phyloP scores from a whole-genome alignment of 2,888 invertebrate genomes.

The Cosmia pyralina region DNA sequence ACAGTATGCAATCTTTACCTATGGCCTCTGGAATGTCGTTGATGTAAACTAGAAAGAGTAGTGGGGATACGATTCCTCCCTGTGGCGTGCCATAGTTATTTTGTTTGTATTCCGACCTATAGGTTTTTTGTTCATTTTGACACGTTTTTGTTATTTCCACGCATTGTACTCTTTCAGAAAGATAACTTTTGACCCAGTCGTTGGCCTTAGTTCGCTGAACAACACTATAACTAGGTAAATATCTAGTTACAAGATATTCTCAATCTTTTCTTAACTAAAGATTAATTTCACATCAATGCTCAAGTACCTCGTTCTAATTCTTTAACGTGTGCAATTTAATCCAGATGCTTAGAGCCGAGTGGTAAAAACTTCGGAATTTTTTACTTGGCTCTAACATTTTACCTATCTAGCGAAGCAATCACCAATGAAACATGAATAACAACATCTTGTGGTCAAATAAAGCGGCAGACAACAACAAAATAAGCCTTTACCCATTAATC shows the following conservation, averaged over 20 bases:
- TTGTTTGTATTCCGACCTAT: no score
- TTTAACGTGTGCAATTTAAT: neutral
- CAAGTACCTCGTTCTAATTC: neutral
- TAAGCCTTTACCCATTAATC: conserved; percentile 59
- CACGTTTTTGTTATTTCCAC: no score
- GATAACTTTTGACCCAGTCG: no score
- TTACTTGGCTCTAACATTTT: neutral
- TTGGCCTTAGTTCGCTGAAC: no score
- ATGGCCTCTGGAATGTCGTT: no score
- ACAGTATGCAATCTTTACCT: no score
- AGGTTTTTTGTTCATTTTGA: no score
- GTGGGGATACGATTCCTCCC: no score
- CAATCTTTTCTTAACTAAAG: neutral
- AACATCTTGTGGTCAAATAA: conserved; percentile 46
- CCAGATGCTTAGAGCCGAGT: neutral
- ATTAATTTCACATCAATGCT: neutral
- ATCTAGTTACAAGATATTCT: neutral
- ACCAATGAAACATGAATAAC: conserved; percentile 18
- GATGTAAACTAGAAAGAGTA: no score
- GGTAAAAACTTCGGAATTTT: no score
- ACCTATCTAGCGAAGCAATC: conserved; percentile 2
- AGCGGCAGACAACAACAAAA: conserved; percentile 38
- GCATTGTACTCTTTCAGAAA: no score
- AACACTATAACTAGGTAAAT: neutral
- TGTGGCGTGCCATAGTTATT: no score